Evolutionary conservation across 2,797 vertebrate genomes (phyloP).

Genomic region (Cuculus canorus): DNA sequence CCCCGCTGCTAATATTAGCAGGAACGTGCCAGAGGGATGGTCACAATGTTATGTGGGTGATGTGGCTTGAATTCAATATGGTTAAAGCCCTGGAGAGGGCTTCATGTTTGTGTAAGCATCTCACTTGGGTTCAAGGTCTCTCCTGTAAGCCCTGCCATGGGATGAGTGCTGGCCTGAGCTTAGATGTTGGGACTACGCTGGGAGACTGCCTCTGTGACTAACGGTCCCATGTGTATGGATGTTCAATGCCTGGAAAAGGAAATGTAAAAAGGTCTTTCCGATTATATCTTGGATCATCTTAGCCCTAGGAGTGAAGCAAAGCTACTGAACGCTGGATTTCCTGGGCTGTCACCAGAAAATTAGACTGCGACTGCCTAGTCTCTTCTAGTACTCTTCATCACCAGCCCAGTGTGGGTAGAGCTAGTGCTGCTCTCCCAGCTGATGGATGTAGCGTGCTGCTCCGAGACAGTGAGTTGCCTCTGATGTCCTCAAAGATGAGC

Average conservation of each 20-base stretch:
- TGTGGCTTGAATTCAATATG: not conserved
- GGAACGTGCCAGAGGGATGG: not conserved
- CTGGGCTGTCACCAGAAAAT: not conserved
- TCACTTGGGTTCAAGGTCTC: not conserved
- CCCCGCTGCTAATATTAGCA: conserved; percentile 66
- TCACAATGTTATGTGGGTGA: not conserved
- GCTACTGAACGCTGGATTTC: not conserved
- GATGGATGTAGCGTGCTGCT: not conserved
- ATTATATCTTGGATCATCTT: not conserved
- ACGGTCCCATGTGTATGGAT: not conserved
- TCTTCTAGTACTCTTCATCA: not conserved
- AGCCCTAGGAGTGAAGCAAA: not conserved
- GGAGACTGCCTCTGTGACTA: not conserved
- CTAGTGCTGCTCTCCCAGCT: not conserved
- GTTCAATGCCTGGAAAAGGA: conserved; percentile 48
- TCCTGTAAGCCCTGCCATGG: accelerated
- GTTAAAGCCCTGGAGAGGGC: not conserved
- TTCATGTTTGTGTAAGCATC: not conserved
- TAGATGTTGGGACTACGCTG: not conserved
- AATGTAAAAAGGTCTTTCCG: not conserved
- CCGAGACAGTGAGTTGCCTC: not conserved
- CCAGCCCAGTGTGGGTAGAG: not conserved
- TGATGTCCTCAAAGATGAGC: not conserved
- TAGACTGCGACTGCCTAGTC: accelerated
- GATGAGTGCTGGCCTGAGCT: not conserved